A percentile compares a stretch with the other conserved stretches of the same genome.
Conservation (phyloP, 1,140 invertebrate species). For the Conopomorpha cramerella region DNA sequence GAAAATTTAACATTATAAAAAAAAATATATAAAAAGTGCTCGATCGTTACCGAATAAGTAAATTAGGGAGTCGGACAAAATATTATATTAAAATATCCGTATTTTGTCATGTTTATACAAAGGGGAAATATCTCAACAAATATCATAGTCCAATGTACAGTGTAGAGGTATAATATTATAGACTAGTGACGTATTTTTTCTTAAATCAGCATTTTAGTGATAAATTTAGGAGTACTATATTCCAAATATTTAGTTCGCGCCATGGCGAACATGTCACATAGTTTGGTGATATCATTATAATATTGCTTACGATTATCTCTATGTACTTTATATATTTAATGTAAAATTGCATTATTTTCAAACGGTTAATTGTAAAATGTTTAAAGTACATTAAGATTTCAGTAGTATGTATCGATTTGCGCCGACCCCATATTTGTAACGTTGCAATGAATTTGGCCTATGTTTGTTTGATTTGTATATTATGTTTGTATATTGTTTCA, state of each 20-base stretch:
- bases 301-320: slow-evolving; percentile 8
- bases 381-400: too few species aligned
- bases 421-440: slow-evolving; percentile 34
- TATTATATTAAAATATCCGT: slow-evolving; percentile 40
- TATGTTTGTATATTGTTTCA: slow-evolving; percentile 16
- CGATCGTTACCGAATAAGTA: slow-evolving; percentile 51
- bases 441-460: slow-evolving; percentile 52
- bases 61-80: slow-evolving; percentile 35
- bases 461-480: slow-evolving; percentile 21
- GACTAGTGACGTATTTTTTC: slow-evolving; percentile 32
- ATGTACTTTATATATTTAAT: too few species aligned
- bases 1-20: too few species aligned
- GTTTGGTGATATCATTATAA: slow-evolving; percentile 7
- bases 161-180: slow-evolving; percentile 40
- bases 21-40: slow-evolving; percentile 45
- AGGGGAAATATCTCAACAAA: slow-evolving; percentile 50
- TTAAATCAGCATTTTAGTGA: slow-evolving; percentile 48
- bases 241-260: slow-evolving; percentile 34
- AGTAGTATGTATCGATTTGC: slow-evolving; percentile 20
- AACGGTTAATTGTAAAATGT: too few species aligned
- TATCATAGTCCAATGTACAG: slow-evolving; percentile 57
- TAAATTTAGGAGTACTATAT: slow-evolving; percentile 45
- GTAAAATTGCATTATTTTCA: too few species aligned
- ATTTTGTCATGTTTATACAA: slow-evolving; percentile 59
- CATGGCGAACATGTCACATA: slow-evolving; percentile 28